phyloP scores from a whole-genome alignment of 2,797 vertebrate species.

The Calcarius lapponicus region DNA sequence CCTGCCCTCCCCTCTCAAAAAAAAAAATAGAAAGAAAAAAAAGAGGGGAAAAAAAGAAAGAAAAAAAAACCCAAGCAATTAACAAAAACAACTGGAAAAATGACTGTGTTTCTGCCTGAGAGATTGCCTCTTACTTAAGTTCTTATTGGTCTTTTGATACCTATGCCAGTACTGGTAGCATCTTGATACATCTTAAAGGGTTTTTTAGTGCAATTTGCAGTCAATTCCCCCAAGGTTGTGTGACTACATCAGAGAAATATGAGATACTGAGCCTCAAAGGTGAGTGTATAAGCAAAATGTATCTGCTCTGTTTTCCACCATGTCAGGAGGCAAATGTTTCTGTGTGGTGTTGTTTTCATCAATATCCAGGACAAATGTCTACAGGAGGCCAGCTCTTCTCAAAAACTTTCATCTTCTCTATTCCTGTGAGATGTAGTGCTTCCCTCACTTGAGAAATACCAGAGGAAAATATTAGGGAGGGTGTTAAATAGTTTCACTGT shows the following conservation, averaged over 20 bases:
- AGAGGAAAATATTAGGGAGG: background rate
- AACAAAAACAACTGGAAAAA: background rate
- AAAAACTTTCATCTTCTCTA: background rate
- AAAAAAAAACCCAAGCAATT: fast-evolving
- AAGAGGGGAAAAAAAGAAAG: too few species aligned
- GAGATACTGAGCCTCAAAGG: background rate
- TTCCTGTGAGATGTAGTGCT: background rate
- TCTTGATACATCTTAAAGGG: background rate
- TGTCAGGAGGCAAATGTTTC: background rate
- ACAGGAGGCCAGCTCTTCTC: background rate
- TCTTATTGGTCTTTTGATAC: background rate
- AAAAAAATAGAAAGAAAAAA: too few species aligned
- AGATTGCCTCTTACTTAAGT: background rate
- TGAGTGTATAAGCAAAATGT: background rate
- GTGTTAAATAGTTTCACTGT: background rate
- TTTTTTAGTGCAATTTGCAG: too few species aligned
- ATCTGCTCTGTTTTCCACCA: background rate
- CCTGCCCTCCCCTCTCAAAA: background rate
- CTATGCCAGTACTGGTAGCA: background rate
- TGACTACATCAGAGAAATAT: background rate
- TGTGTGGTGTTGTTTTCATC: background rate
- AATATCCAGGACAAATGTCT: background rate
- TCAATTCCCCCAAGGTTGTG: background rate
- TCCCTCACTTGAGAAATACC: background rate
- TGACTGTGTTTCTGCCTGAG: background rate